Percentiles rank a stretch among this genome's conserved stretches.
These are phyloP conservation scores for Prorops nasuta DNA, from an alignment of 1,140 invertebrate species.

Conservation along the genomic window DNA sequence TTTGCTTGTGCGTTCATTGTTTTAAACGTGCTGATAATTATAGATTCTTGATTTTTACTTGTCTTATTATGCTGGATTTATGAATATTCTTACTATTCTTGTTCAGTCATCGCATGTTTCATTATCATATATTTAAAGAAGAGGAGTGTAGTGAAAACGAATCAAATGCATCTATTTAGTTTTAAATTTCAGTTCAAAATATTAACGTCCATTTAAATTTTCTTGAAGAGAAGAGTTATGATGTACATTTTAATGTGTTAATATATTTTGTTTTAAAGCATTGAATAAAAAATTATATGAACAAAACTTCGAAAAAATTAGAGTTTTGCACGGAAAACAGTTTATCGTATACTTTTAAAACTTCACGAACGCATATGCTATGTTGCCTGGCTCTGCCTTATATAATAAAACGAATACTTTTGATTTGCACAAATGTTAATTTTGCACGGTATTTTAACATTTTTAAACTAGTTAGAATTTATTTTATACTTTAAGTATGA, in stretches of 20 bases:
- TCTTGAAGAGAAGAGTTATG: no score
- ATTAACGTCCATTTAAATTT: no score
- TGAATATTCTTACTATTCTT: slow-evolving; percentile 14
- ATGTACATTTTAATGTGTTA: no score
- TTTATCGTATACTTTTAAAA: slow-evolving; percentile 9
- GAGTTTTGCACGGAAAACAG: background rate
- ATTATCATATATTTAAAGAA: slow-evolving; percentile 15
- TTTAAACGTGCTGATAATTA: slow-evolving; percentile 25
- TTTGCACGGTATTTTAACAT: no score
- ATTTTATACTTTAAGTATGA: no score
- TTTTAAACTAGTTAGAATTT: no score
- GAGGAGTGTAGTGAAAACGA: no score
- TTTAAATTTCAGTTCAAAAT: no score
- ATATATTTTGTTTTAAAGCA: no score
- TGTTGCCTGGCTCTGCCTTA: slow-evolving; percentile 44
- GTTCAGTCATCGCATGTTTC: slow-evolving; percentile 14
- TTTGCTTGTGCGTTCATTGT: slow-evolving; percentile 38
- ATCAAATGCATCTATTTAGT: no score
- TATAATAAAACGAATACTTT: slow-evolving; percentile 9
- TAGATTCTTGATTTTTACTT: slow-evolving; percentile 9
- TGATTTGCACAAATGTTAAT: no score
- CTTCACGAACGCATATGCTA: slow-evolving; percentile 43
- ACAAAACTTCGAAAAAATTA: background rate
- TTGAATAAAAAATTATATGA: no score
- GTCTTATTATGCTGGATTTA: slow-evolving; percentile 14